Percentiles rank a stretch among this genome's conserved stretches.
Evolutionary conservation across 2,113 vertebrate species (phyloP).

Genomic region (Phaethornis superciliosus): DNA sequence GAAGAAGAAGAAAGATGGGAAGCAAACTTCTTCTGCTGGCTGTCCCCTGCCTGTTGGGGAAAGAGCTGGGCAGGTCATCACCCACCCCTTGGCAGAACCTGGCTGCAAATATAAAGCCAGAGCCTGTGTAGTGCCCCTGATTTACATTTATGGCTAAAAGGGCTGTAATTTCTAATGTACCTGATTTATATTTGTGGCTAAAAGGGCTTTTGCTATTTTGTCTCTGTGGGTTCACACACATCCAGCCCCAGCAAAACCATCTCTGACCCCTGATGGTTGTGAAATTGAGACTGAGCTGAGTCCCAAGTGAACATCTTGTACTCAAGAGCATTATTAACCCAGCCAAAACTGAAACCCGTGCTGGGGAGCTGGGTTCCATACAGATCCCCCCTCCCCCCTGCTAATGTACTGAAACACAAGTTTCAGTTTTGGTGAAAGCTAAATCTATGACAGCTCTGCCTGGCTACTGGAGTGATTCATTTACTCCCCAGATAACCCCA

Average conservation of each 20-base stretch:
- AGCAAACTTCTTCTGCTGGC: neutral
- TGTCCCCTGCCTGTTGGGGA: neutral
- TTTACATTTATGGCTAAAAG: neutral
- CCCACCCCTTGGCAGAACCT: rapidly evolving
- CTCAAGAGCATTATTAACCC: neutral
- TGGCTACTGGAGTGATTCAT: slow-evolving; percentile 49
- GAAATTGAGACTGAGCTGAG: slow-evolving; percentile 6
- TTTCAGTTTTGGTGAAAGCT: slow-evolving; percentile 70
- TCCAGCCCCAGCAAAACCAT: neutral
- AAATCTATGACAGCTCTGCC: neutral
- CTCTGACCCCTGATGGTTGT: neutral
- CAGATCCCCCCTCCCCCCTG: neutral
- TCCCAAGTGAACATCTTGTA: neutral
- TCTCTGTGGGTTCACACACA: neutral
- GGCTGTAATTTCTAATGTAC: too few relatives aligned
- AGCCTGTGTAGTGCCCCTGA: too few relatives aligned
- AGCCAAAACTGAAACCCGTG: slow-evolving; percentile 17
- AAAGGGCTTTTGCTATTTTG: neutral
- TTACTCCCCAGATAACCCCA: neutral
- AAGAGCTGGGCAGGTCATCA: neutral
- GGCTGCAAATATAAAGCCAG: neutral
- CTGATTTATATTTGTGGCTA: neutral
- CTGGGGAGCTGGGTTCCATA: neutral
- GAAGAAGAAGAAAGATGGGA: neutral
- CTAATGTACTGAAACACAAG: neutral